Evolutionary conservation across 1,140 invertebrate species (phyloP), one percentile per base, ranked within the genome.

Genomic region (Apocrypta bakeri): DNA sequence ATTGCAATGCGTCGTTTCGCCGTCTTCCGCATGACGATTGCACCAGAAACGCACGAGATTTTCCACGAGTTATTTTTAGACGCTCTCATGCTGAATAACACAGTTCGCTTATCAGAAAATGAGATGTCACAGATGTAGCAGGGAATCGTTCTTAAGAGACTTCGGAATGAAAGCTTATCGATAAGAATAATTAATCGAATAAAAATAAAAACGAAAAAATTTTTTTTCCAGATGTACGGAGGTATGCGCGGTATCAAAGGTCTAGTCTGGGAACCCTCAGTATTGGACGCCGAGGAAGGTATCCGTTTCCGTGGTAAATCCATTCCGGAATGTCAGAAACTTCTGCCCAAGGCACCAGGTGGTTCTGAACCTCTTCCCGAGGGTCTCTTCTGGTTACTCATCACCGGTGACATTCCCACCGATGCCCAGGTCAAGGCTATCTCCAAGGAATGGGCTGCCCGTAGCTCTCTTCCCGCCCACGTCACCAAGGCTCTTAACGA

Each of bases 231-330:
- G 97, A 97, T 98, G 94, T 99, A 99, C 92, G 98, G 98, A 88
- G 98, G 98, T 80, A 99, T 99, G 98, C 94, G 98, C 88, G 98
- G 98, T 27, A 99, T 99, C 91, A 97, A 97, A 90, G 98, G 97
- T 84, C 92, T 99, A 61, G 97, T 99, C 0, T 98, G 96, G 90
- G 98, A 99, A 92, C 98, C 98, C 1, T 99, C 98, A 17, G 97
- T 99, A 27, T 92, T 99, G 81, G 98, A 99, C 89, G 94, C 98
- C 9, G 97, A 99, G 84, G 98, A 99, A 91, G 98, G 98, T 83
- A 99, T 99, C 90, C 93, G 97, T 75, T 99, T 99, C 94, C 96
- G 98, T 84, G 98, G 98, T 29, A 96, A 97, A 85, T 98, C 97
- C 69, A 99, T 99, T 89, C 98, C 98, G 12, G 98, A 99, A 90